Conservation (phyloP, 2,888 invertebrate genomes). For the Heteromurus nitidus region DNA sequence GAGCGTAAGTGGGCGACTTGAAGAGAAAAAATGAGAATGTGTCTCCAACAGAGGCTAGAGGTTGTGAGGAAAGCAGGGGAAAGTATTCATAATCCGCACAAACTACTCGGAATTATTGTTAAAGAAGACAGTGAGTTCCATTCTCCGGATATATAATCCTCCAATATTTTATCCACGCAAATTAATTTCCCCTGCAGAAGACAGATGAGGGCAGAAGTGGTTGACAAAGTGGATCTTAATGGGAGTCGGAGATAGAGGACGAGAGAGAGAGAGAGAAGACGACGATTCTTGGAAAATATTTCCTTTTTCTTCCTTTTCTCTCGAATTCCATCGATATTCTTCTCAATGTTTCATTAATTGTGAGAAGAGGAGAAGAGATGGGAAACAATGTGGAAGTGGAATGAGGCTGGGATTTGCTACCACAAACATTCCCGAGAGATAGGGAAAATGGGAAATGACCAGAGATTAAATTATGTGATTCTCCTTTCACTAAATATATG, state of each 20-base stretch:
- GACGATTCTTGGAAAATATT: conserved; percentile 17
- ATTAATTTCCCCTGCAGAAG: conserved; percentile 60
- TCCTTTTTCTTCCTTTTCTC: background rate
- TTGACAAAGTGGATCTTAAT: conserved; percentile 53
- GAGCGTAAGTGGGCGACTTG: too few relatives aligned
- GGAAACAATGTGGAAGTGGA: background rate
- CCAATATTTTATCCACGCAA: conserved; percentile 63
- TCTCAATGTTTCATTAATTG: conserved; percentile 65
- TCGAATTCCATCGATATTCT: conserved; percentile 59
- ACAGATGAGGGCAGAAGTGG: conserved; percentile 54
- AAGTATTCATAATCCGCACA: conserved; percentile 8
- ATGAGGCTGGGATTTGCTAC: too few relatives aligned
- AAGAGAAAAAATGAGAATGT: too few relatives aligned
- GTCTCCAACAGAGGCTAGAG: too few relatives aligned
- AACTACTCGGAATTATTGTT: conserved; percentile 43
- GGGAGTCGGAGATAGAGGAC: background rate
- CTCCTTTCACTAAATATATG: too few relatives aligned
- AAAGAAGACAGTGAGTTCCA: conserved; percentile 54
- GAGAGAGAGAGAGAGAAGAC: background rate
- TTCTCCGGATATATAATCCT: conserved; percentile 58
- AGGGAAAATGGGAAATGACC: too few relatives aligned
- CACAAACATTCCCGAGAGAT: too few relatives aligned
- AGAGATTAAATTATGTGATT: too few relatives aligned
- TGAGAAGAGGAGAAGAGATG: conserved; percentile 2
- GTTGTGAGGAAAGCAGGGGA: too few relatives aligned